These are phyloP conservation scores for Laterallus jamaicensis DNA, from an alignment of 2,113 vertebrate genomes.

Conservation along the genomic window DNA sequence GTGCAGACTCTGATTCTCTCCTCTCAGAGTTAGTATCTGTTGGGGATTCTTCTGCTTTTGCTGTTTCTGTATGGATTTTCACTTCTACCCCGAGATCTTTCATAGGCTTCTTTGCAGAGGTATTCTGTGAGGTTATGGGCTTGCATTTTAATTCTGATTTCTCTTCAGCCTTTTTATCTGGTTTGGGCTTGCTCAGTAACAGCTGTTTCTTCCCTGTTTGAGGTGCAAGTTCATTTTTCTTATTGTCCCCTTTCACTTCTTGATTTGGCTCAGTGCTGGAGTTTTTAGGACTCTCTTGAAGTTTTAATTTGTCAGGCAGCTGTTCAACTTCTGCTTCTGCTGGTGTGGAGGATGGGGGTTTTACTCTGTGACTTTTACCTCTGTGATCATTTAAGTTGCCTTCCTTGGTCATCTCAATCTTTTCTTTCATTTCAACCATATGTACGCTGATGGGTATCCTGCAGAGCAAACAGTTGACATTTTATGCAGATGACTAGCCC, in stretches of 20 bases:
- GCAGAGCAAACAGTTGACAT: neutral
- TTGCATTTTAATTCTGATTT: neutral
- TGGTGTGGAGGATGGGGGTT: neutral
- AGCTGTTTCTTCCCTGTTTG: neutral
- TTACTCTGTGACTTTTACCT: neutral
- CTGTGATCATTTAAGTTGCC: neutral
- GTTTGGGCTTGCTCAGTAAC: neutral
- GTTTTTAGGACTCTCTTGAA: neutral
- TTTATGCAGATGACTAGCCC: neutral
- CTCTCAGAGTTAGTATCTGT: neutral
- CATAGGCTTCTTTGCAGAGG: neutral
- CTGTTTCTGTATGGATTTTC: neutral
- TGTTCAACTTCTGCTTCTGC: neutral
- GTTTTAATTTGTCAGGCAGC: neutral
- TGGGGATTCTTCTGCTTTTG: neutral
- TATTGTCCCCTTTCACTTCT: conserved; percentile 4
- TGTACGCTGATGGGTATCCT: conserved; percentile 64
- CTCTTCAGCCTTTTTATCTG: conserved; percentile 2
- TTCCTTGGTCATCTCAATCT: neutral
- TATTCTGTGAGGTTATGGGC: neutral
- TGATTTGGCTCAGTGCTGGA: neutral
- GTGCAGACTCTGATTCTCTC: neutral
- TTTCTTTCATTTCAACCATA: conserved; percentile 42
- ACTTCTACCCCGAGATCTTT: neutral
- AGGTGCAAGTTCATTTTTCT: neutral